Base-by-base conservation (phyloP, 2,888 invertebrate species). In the Miltochrista miniata region DNA sequence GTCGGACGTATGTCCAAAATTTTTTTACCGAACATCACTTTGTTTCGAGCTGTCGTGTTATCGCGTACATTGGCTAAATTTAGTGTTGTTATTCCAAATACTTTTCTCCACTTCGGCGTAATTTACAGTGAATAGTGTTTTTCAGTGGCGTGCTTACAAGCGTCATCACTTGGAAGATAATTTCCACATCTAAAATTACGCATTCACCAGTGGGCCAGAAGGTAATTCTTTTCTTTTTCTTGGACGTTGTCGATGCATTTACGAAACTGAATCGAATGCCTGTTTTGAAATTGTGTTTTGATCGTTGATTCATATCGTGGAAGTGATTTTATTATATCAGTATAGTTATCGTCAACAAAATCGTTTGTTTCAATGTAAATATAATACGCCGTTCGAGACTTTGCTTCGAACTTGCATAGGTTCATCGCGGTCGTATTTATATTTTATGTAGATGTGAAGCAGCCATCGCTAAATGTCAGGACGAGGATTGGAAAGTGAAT, bases 181-280 rank as follows among this genome's bases (percentile, higher is more conserved):
- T 68, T 68, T 71, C 72, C 57, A 71, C 74, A 45, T 68, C 81
- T 83, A 86, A 83, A 84, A 87, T 87, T 84, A 83, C 78, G 70
- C 77, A 74, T 76, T 76, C 74, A 74, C 80, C 63, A 70, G 72
- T 70, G 79, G 81, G 85, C 83, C 82, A 85, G 82, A 86, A 87
- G 88, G 87, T 87, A 82, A 7, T 68, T 72, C 64, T 71, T 71
- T 61, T 64, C 63, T 70, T 69, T 70, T 65, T 67, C 64, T 73
- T 68, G 63, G 59, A 66, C 63, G 56, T 64, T 53, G 62, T 55
- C 59, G 57, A 58, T 34, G 7, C 46, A 62, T 64, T 59, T 64
- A 61, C 61, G 55, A 53, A 56, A 63, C 30, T 39, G 35, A 49
- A 34, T 13, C 37, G 29, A 48, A 49, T 24, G 51, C 33, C 31